Evolutionary conservation across 1,140 invertebrate genomes (phyloP).

Genomic region (Drosophila tristis): DNA sequence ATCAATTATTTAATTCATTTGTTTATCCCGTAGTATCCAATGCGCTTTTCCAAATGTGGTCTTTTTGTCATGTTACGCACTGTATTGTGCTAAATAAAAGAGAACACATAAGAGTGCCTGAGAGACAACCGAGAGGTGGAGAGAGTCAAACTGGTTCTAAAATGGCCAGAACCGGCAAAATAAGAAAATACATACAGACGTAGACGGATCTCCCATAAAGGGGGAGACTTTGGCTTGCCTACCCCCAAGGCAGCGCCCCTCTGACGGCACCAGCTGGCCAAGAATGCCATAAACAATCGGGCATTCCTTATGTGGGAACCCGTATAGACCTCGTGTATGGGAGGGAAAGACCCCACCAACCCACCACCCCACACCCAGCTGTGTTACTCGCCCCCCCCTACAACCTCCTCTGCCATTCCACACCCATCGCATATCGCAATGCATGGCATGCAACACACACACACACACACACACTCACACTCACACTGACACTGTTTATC

Average conservation of each 20-base stretch:
- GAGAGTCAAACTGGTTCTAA: conserved; percentile 39
- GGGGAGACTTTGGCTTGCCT: neutral
- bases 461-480: conserved; percentile 8
- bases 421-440: conserved; percentile 13
- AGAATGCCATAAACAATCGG: conserved; percentile 44
- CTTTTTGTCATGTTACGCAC: conserved; percentile 2
- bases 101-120: conserved; percentile 7
- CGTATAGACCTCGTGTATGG: conserved; percentile 9
- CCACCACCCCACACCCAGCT: conserved; percentile 24
- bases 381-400: neutral
- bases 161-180: conserved; percentile 19
- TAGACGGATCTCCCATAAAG: conserved; percentile 10
- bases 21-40: neutral
- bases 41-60: too few species aligned
- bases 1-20: neutral
- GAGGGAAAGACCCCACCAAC: neutral
- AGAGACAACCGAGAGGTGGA: neutral
- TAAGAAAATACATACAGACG: conserved; percentile 7
- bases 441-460: conserved; percentile 7
- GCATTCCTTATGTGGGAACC: conserved; percentile 33
- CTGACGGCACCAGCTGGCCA: neutral
- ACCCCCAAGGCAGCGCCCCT: too few species aligned
- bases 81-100: conserved; percentile 15
- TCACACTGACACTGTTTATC: conserved; percentile 45
- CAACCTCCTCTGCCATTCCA: neutral